Evolutionary conservation across 2,113 vertebrate genomes (phyloP).

Genomic region (Grus americana): DNA sequence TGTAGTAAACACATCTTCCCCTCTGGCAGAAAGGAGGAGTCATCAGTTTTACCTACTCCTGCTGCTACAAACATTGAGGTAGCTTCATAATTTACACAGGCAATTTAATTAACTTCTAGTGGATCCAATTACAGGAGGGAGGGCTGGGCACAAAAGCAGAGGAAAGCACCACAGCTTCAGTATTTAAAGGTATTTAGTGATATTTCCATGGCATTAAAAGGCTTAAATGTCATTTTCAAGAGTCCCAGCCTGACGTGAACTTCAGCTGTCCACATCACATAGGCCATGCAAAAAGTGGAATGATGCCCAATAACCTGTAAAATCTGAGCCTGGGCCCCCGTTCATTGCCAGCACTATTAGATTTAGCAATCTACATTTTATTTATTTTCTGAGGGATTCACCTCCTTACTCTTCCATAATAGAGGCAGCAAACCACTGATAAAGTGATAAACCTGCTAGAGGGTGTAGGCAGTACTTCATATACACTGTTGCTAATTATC

Average conservation of each 20-base stretch:
- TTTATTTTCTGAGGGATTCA: background rate
- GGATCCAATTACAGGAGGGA: background rate
- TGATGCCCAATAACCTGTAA: background rate
- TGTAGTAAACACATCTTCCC: conserved; percentile 9
- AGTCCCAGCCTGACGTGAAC: background rate
- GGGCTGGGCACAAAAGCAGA: background rate
- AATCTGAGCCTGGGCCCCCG: background rate
- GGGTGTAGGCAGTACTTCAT: background rate
- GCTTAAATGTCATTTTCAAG: background rate
- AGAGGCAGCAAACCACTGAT: background rate
- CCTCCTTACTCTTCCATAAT: background rate
- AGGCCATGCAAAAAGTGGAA: background rate
- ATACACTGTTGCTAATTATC: background rate
- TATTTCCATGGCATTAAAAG: background rate
- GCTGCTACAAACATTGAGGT: background rate
- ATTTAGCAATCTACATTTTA: background rate
- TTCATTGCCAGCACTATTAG: background rate
- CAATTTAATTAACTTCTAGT: background rate
- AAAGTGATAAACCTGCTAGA: background rate
- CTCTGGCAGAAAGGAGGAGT: background rate
- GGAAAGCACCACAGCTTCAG: background rate
- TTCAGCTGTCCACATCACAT: background rate
- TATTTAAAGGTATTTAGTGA: background rate
- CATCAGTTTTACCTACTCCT: background rate
- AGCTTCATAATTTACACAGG: background rate